A percentile compares a stretch with the other conserved stretches of the same genome.
Conservation (phyloP, 1,140 invertebrate genomes). For the Bombus confusus region DNA sequence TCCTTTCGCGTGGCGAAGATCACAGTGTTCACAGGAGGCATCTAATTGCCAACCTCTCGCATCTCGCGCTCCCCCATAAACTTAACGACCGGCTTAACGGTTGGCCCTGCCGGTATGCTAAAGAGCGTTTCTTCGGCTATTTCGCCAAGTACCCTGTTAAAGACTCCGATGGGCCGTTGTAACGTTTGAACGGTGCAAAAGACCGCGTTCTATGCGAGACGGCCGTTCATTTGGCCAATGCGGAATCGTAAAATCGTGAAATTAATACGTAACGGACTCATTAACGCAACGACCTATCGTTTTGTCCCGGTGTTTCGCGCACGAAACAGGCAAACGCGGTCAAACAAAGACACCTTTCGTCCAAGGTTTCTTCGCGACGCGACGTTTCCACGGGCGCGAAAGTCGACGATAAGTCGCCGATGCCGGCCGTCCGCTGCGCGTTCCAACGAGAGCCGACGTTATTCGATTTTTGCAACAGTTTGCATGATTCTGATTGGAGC, state of each 20-base stretch:
- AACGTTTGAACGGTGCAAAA: conserved; percentile 53
- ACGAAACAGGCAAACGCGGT: neutral
- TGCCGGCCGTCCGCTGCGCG: neutral
- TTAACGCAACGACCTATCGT: neutral
- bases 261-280: conserved; percentile 37
- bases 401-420: neutral
- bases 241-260: conserved; percentile 32
- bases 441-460: conserved; percentile 38
- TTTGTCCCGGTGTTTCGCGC: neutral
- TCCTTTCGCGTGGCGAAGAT: conserved; percentile 73
- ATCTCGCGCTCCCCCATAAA: conserved; percentile 74
- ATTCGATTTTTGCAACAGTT: conserved; percentile 73
- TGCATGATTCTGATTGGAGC: conserved; percentile 77
- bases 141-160: conserved; percentile 77
- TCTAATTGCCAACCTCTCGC: conserved; percentile 73
- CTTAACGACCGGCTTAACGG: conserved; percentile 75
- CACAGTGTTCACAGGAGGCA: conserved; percentile 74
- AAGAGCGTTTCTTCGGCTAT: conserved; percentile 73
- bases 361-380: no score
- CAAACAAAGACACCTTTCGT: neutral
- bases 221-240: conserved; percentile 16
- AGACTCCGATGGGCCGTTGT: conserved; percentile 69
- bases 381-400: neutral
- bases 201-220: conserved; percentile 38
- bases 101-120: conserved; percentile 78